phyloP scores from a whole-genome alignment of 1,140 invertebrate genomes.

The Cotesia chilonis region DNA sequence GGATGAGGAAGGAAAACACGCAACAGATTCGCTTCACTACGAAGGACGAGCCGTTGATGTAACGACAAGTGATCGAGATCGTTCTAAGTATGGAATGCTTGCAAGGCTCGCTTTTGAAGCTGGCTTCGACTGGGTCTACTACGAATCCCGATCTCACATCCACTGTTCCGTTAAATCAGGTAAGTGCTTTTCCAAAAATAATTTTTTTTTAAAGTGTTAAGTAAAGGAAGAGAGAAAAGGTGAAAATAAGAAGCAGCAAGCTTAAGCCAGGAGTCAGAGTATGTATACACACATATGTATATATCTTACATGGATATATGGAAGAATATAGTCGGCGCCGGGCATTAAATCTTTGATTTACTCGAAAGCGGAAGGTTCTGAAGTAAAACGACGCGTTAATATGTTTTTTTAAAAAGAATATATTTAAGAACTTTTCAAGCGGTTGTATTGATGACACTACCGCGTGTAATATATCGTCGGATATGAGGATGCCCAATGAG shows the following conservation, averaged over 20 bases:
- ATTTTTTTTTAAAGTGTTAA: background rate
- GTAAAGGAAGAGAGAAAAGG: too few species aligned
- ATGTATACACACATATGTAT: constrained; percentile 15
- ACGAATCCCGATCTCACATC: constrained; percentile 92
- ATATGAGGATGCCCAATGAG: background rate
- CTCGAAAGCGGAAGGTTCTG: constrained; percentile 35
- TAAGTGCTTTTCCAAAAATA: constrained; percentile 65
- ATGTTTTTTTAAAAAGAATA: constrained; percentile 14
- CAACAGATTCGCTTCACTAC: constrained; percentile 88
- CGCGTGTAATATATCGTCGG: too few species aligned
- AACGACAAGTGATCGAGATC: constrained; percentile 91
- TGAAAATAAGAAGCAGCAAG: constrained; percentile 7
- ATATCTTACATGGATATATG: background rate
- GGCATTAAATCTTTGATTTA: constrained; percentile 40
- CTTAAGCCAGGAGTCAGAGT: background rate
- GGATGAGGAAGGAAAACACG: constrained; percentile 88
- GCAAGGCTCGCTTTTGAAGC: constrained; percentile 95
- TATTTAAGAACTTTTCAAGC: background rate
- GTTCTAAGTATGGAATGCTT: constrained; percentile 93
- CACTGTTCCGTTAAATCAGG: constrained; percentile 98
- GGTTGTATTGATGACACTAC: too few species aligned
- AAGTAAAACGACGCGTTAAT: constrained; percentile 34
- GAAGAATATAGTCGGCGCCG: constrained; percentile 13
- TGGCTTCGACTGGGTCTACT: constrained; percentile 98
- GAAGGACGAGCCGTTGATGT: constrained; percentile 96